These are phyloP conservation scores for Oryzias melastigma DNA, from an alignment of 2,113 vertebrate species.

Conservation along the genomic window DNA sequence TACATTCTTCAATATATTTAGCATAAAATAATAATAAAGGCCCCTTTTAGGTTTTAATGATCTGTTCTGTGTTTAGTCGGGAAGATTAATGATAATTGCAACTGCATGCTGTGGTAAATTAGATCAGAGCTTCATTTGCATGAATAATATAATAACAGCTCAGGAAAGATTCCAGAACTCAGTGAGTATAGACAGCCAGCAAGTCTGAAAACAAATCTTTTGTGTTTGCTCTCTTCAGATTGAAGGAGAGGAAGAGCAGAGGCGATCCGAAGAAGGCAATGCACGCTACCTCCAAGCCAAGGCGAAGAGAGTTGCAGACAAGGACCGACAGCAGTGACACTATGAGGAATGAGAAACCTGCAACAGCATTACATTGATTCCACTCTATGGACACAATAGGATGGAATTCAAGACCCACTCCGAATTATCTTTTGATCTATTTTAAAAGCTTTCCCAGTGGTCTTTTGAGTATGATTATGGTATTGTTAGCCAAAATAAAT, in stretches of 20 bases:
- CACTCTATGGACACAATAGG: constrained; percentile 13
- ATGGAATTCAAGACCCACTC: constrained; percentile 25
- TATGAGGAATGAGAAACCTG: constrained; percentile 8
- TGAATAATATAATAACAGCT: constrained; percentile 15
- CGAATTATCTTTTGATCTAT: constrained; percentile 37
- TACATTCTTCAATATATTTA: not conserved
- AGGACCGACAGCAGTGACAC: constrained; percentile 68
- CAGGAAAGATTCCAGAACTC: constrained; percentile 10
- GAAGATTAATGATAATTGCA: constrained; percentile 25
- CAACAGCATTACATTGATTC: constrained; percentile 25
- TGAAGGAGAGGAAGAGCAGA: constrained; percentile 87
- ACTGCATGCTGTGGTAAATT: constrained; percentile 13
- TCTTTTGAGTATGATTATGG: no score
- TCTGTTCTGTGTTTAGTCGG: constrained; percentile 13
- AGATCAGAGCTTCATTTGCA: constrained; percentile 28
- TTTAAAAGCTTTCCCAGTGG: not conserved
- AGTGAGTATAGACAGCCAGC: constrained; percentile 8
- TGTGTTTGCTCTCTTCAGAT: constrained; percentile 70
- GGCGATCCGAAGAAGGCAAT: constrained; percentile 89
- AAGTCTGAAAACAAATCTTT: constrained; percentile 21
- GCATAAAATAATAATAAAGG: not conserved
- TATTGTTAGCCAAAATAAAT: no score
- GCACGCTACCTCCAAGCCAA: constrained; percentile 90
- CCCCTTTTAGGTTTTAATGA: not conserved
- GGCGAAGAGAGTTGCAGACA: constrained; percentile 82